Conservation (phyloP, 2,113 vertebrate species). For the Cyrtonyx montezumae region DNA sequence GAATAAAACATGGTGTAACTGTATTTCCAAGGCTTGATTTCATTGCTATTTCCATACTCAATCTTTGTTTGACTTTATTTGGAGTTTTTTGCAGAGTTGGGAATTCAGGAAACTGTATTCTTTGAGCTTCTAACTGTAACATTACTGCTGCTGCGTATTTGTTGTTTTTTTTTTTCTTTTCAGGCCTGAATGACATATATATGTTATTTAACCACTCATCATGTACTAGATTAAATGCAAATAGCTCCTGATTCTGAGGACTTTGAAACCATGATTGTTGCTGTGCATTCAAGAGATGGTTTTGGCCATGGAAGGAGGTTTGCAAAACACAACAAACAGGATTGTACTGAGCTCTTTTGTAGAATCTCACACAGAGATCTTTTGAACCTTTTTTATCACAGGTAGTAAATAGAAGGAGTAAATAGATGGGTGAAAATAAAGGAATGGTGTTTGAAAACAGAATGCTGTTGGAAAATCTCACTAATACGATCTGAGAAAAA, state of each 20-base stretch:
- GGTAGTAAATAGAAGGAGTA: not conserved
- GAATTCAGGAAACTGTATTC: not conserved
- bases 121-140: not conserved
- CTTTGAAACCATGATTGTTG: not conserved
- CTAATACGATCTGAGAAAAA: not conserved
- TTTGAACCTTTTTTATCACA: not conserved
- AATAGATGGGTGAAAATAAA: not conserved
- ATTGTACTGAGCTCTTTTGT: not conserved
- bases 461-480: not conserved
- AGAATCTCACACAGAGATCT: not conserved
- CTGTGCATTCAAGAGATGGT: accelerated
- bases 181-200: not conserved
- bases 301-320: not conserved
- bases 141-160: not conserved
- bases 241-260: not conserved
- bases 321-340: accelerated
- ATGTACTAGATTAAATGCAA: not conserved
- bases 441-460: accelerated
- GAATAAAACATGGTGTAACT: not conserved
- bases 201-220: not conserved
- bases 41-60: not conserved
- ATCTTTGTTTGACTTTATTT: not conserved
- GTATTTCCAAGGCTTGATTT: not conserved
- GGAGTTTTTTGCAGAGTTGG: not conserved
- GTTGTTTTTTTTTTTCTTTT: not conserved